Evolutionary conservation across 1,140 invertebrate genomes (phyloP).

Genomic region (Eueides isabella): DNA sequence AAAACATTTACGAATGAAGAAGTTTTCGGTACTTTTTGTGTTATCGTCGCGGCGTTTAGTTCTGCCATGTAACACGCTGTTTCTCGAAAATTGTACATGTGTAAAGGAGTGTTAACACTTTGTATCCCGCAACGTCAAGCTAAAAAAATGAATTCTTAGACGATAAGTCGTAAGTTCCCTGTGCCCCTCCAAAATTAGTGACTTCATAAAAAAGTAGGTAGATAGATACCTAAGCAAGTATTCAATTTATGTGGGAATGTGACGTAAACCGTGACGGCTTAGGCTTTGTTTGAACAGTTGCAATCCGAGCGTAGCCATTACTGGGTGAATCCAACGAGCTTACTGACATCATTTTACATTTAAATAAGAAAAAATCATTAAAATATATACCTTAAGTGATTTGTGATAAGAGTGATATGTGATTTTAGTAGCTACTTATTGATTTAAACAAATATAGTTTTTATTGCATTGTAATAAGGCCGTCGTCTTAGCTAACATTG

Average conservation of each 20-base stretch:
- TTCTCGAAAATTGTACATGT: no score
- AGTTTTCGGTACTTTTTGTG: no score
- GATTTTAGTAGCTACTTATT: not conserved
- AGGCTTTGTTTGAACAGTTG: constrained; percentile 34
- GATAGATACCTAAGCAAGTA: not conserved
- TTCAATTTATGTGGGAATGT: constrained; percentile 33
- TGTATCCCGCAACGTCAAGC: no score
- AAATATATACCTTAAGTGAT: constrained; percentile 10
- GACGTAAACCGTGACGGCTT: constrained; percentile 30
- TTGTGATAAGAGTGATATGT: constrained; percentile 15
- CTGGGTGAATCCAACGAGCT: constrained; percentile 23
- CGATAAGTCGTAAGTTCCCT: not conserved
- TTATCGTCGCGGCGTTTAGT: not conserved
- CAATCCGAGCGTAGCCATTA: constrained; percentile 30
- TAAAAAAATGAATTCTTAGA: not conserved
- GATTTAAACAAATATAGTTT: not conserved
- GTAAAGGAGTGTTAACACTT: no score
- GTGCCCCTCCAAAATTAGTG: not conserved
- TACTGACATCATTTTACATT: constrained; percentile 7
- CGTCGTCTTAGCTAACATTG: not conserved
- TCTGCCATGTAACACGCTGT: not conserved
- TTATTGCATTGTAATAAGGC: not conserved
- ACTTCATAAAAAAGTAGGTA: constrained; percentile 4
- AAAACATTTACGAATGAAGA: no score
- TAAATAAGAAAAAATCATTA: not conserved